Evolutionary conservation across 2,797 vertebrate genomes (phyloP), one percentile per base, ranked within the genome.

Genomic region (Peromyscus attwateri): DNA sequence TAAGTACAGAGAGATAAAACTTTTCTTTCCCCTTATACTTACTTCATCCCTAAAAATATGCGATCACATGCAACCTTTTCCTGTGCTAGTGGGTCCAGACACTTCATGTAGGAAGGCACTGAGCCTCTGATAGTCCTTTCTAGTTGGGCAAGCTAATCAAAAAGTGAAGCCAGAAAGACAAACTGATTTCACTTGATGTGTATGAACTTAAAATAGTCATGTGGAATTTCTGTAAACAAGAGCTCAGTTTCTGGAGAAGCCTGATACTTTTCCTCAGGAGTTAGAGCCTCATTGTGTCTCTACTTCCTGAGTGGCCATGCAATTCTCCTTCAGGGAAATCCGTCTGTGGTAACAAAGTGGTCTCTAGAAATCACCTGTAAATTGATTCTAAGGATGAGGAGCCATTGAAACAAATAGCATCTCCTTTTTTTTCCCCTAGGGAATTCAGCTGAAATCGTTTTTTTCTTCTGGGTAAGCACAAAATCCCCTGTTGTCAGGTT

Each of bases 311-410:
- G 71, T 43, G 77, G 40, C 46, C 25, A 2, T 0, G 0, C 2
- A 60, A 27, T 27, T 52, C 6, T 66, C 29, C n/a, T 84, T 40
- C 21, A 46, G 19, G 19, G 12, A 31, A 62, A 49, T 46, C 37
- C 23, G 29, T 79, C 81, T 64, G 17, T 37, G 7, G 25, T 0
- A 19, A 73, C 40, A 27, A 37, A 91, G 80, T 87, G 66, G n/a
- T 73, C 70, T 92, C 71, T n/a, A 68, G 83, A 92, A 46, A 91
- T 92, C 37, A 40, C 11, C 57, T 19, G 40, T 62, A 93, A 95
- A 95, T 97, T 25, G 91, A 95, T 75, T 95, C 29, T 79, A 77
- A 64, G 49, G 37, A n/a, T 29, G 29, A 95, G 55, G 82, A 64
- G 62, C 84, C 62, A 64, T 96, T 95, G 73, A 97, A 12, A 75